phyloP scores from a whole-genome alignment of 1,140 invertebrate genomes.

The Sweltsa coloradensis region DNA sequence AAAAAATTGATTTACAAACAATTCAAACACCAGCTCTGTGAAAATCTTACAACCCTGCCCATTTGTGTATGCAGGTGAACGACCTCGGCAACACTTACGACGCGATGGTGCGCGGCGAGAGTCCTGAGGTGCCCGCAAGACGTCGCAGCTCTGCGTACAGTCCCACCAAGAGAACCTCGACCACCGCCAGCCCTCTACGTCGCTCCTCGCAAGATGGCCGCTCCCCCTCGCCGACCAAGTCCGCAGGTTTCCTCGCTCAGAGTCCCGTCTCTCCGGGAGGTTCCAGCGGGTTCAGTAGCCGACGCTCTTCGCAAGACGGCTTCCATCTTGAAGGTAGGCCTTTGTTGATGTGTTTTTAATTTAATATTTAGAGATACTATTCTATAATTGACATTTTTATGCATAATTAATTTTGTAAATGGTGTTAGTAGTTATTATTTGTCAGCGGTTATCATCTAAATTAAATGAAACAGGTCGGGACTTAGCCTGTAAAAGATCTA shows the following conservation, averaged over 20 bases:
- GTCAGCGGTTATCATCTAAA: no score
- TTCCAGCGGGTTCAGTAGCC: conserved; percentile 83
- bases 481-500: no score
- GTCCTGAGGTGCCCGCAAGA: conserved; percentile 59
- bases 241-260: conserved; percentile 37
- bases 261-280: conserved; percentile 71
- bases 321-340: conserved; percentile 61
- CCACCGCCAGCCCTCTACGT: conserved; percentile 38
- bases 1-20: no score
- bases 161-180: conserved; percentile 57
- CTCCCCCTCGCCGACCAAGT: conserved; percentile 69
- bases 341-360: not conserved
- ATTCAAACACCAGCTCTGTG: no score
- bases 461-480: no score
- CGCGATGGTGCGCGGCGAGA: conserved; percentile 49
- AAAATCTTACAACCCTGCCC: no score
- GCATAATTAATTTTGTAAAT: not conserved
- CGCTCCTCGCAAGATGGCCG: conserved; percentile 56
- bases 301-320: conserved; percentile 81
- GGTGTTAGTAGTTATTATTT: no score
- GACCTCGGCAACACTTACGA: conserved; percentile 80
- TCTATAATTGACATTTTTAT: not conserved
- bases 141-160: conserved; percentile 49
- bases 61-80: no score
- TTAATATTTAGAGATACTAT: not conserved